Base-by-base conservation (phyloP, 2,797 vertebrate species). In the Astyanax mexicanus region DNA sequence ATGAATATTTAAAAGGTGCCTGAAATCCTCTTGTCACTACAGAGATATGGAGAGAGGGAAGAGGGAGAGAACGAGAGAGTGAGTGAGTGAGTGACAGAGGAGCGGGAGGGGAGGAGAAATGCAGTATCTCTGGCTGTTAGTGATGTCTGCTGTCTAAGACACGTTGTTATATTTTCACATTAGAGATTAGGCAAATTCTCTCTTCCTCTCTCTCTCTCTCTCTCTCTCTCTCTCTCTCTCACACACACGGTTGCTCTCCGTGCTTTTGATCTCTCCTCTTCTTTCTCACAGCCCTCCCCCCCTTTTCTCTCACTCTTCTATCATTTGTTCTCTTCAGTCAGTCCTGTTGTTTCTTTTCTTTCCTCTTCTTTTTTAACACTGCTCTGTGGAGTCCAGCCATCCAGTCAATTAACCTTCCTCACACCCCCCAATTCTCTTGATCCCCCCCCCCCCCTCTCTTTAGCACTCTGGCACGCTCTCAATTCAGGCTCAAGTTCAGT, bases 1-100 rank as follows among this genome's bases (percentile, higher is more conserved):
- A 86, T 93, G 87, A 93, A 92, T 93, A 90, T 93, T 93, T 91
- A 91, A 93, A 88, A 74, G 75, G 11, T 17, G 67, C 71, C 68
- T 72, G 65, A 79, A 68, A 74, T 77, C 73, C 42, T 51, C 74
- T 68, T n/a, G 78, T 78, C 83, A 67, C 75, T 79, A 81, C 76
- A 80, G 75, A 74, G 55, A 77, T 72, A 79, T 69, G 73, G 79
- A 84, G 77, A 75, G 62, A 73, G 80, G 57, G 72, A 78, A 84
- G 77, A 77, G 60, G 71, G 80, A 80, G 75, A 64, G 74, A 72
- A 74, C 54, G 3, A 27, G 23, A 51, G 67, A 67, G 75, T 58
- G 49, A 60, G 44, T 70, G 21, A 51, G 19, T 51, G 44, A 47
- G 44, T 47, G 44, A 47, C 8, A 12, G 40, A 5, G 40, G 40